phyloP scores from a whole-genome alignment of 2,113 vertebrate species.

The Clinocottus analis region DNA sequence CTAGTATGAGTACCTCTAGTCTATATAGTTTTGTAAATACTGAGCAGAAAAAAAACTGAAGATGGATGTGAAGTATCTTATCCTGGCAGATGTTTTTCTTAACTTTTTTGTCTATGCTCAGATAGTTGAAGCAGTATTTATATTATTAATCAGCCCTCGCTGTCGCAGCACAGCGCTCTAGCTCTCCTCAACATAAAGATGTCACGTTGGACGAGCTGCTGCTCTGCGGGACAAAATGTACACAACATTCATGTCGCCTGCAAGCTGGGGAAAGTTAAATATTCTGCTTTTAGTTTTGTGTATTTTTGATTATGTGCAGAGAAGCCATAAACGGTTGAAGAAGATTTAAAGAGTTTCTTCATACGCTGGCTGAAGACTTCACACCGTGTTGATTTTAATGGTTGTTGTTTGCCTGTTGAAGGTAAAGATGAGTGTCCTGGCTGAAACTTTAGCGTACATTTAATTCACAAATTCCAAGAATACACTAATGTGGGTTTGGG shows the following conservation, averaged over 20 bases:
- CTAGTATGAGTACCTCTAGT: constrained; percentile 80
- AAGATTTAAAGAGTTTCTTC: constrained; percentile 34
- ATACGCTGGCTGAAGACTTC: constrained; percentile 33
- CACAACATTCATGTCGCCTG: not conserved
- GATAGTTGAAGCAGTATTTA: constrained; percentile 75
- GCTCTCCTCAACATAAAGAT: constrained; percentile 6
- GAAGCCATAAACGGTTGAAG: constrained; percentile 53
- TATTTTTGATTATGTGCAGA: constrained; percentile 53
- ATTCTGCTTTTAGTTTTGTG: constrained; percentile 46
- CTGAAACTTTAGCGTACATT: constrained; percentile 47
- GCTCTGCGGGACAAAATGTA: constrained; percentile 14
- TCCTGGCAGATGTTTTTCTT: constrained; percentile 59
- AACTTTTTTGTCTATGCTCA: constrained; percentile 64
- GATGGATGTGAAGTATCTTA: constrained; percentile 74
- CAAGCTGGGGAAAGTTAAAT: constrained; percentile 13
- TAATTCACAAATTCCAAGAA: constrained; percentile 58
- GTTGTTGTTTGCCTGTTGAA: constrained; percentile 38
- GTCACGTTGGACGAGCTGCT: constrained; percentile 1
- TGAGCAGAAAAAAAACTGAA: constrained; percentile 65
- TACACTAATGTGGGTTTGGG: constrained; percentile 73
- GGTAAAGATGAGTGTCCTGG: constrained; percentile 34
- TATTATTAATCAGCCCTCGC: constrained; percentile 40
- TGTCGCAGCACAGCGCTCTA: constrained; percentile 49
- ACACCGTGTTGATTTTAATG: constrained; percentile 28
- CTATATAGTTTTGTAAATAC: constrained; percentile 81